These are phyloP conservation scores for Chlamydotis undulata DNA, from an alignment of 2,113 vertebrate genomes.

Conservation along the genomic window DNA sequence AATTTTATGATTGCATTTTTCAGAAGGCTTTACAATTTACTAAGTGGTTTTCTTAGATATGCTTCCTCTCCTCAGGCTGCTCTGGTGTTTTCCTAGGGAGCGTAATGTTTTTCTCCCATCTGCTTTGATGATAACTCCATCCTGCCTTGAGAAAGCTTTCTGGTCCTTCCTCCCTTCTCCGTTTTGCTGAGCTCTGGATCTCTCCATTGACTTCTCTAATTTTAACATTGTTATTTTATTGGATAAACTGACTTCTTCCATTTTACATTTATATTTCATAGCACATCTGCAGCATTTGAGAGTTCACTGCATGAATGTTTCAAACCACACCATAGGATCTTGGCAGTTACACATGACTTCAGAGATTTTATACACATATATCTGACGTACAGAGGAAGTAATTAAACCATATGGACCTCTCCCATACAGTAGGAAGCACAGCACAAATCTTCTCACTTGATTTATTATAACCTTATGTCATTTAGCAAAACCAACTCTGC, in stretches of 20 bases:
- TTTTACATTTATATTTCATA: conserved; percentile 23
- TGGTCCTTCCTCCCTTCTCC: not conserved
- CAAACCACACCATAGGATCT: conserved; percentile 41
- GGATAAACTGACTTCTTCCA: not conserved
- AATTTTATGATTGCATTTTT: not conserved
- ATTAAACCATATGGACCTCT: conserved; percentile 51
- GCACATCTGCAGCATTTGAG: conserved; percentile 19
- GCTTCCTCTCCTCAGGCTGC: not conserved
- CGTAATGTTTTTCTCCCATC: not conserved
- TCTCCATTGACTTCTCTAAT: not conserved
- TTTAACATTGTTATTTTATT: not conserved
- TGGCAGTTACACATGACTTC: conserved; percentile 52
- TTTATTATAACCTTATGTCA: conserved; percentile 62
- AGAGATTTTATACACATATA: conserved; percentile 44
- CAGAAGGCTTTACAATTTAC: not conserved
- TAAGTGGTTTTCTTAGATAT: not conserved
- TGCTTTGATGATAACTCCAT: not conserved
- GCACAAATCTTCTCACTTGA: conserved; percentile 44
- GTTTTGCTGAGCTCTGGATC: not conserved
- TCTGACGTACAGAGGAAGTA: conserved; percentile 32
- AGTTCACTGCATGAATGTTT: conserved; percentile 38
- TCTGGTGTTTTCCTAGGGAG: not conserved
- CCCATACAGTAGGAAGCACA: conserved; percentile 46
- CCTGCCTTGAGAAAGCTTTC: not conserved
- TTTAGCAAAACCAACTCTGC: conserved; percentile 51